Evolutionary conservation across 2,113 vertebrate species (phyloP).

Genomic region (Oceanites oceanicus): DNA sequence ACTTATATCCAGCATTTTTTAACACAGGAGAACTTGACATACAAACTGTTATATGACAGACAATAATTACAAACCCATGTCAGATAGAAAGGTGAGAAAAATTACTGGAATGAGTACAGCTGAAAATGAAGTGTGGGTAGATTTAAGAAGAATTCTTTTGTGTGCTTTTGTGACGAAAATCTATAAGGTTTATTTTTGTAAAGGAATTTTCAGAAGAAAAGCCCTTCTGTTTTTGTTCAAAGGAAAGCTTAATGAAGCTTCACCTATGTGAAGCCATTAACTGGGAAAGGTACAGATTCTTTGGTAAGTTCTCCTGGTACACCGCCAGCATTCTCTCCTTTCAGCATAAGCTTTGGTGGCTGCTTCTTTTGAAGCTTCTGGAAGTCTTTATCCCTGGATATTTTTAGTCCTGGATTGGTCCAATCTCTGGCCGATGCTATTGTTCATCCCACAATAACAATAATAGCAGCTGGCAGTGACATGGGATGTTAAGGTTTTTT

Average conservation of each 20-base stretch:
- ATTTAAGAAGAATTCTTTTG: constrained; percentile 2
- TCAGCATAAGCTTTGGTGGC: background rate
- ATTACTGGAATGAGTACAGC: background rate
- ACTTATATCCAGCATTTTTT: background rate
- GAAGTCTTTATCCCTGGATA: constrained; percentile 26
- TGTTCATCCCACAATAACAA: constrained; percentile 28
- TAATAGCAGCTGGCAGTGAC: background rate
- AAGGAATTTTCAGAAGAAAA: background rate
- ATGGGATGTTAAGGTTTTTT: background rate
- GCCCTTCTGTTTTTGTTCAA: background rate
- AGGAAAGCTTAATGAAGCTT: constrained; percentile 10
- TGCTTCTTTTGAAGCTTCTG: constrained; percentile 56
- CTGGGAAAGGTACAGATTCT: background rate
- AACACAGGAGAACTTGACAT: background rate
- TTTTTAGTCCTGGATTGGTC: constrained; percentile 25
- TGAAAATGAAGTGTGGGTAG: constrained; percentile 8
- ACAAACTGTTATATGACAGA: background rate
- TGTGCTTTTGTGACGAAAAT: constrained; percentile 35
- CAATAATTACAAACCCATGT: background rate
- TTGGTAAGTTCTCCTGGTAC: background rate
- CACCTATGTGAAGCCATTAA: background rate
- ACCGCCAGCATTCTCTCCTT: background rate
- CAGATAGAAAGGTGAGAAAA: background rate
- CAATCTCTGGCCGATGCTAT: background rate
- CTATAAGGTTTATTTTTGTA: background rate